Evolutionary conservation across 2,797 vertebrate species (phyloP), one percentile per base, ranked within the genome.

Genomic region (Notolepis coatsorum): DNA sequence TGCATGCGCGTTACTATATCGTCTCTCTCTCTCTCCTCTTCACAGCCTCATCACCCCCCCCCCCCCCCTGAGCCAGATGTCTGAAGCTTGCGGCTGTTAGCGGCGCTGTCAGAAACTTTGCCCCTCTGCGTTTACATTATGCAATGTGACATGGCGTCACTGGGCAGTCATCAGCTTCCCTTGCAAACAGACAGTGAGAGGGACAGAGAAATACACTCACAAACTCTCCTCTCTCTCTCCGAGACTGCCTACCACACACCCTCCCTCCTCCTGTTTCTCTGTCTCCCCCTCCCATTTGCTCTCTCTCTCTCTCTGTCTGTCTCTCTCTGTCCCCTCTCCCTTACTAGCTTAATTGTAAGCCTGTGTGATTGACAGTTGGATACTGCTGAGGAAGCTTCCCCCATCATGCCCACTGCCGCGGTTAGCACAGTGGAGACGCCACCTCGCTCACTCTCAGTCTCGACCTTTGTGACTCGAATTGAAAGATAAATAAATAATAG

Each of bases 311-410:
- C 21, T 46, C 3, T 57, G 28, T 52, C 45, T 38, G 7, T 13
- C 18, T 18, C 15, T 56, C 27, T 49, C 21, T 35, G 33, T 52
- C 24, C 2, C n/a, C 24, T n/a, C 33, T 35, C 54, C 7, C n/a
- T 17, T 35, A 23, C 50, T 21, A 21, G 27, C 15, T 46, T 68
- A 65, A 75, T 78, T 73, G 59, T 20, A 54, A 52, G 52, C 37
- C 15, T 20, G 38, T 61, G 59, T 62, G 73, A 73, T 77, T 75
- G 50, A 68, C 42, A 71, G 52, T 45, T 49, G 42, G 56, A 55
- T 42, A 41, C 55, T 61, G 42, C 37, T 30, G 21, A 38, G 45
- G 13, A 23, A 21, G 51, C 42, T 31, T 30, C 50, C 28, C 54
- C 46, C 53, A 10, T 39, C 27, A 41, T 33, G 13, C 41, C 6